A percentile compares a stretch with the other conserved stretches of the same genome.
phyloP scores from a whole-genome alignment of 2,113 vertebrate species.

The Neogale vison region DNA sequence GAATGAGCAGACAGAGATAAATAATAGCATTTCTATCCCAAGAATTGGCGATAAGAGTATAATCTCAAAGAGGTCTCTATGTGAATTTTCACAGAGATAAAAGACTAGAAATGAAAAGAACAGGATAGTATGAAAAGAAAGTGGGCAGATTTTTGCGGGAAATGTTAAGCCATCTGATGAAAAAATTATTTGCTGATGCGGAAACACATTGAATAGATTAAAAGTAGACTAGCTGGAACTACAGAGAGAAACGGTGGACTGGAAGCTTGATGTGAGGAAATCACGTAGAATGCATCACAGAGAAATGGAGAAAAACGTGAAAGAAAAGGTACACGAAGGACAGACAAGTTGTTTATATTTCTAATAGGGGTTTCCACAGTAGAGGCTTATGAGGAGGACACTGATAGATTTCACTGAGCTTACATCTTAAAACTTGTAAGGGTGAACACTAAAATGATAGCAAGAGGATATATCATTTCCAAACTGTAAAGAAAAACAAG shows the following conservation, averaged over 20 bases:
- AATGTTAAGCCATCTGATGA: neutral
- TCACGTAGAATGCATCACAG: neutral
- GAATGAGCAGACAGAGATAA: neutral
- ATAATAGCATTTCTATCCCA: neutral
- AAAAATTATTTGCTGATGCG: neutral
- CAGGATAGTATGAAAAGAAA: neutral
- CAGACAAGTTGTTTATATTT: neutral
- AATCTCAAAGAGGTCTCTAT: conserved; percentile 9
- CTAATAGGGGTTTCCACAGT: conserved; percentile 8
- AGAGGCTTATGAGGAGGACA: neutral
- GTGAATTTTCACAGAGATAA: conserved; percentile 2
- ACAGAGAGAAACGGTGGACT: neutral
- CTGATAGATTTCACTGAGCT: neutral
- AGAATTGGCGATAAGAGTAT: neutral
- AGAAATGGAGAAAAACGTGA: conserved; percentile 7
- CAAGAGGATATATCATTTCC: neutral
- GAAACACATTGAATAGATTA: conserved; percentile 4
- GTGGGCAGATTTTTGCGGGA: neutral
- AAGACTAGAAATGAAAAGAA: neutral
- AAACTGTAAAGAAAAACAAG: neutral
- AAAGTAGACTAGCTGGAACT: neutral
- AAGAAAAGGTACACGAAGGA: neutral
- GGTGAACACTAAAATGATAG: neutral
- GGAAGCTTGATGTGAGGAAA: neutral
- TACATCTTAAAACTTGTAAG: neutral